Conservation (phyloP, 2,797 vertebrate species). For the Gallinago stenura region DNA sequence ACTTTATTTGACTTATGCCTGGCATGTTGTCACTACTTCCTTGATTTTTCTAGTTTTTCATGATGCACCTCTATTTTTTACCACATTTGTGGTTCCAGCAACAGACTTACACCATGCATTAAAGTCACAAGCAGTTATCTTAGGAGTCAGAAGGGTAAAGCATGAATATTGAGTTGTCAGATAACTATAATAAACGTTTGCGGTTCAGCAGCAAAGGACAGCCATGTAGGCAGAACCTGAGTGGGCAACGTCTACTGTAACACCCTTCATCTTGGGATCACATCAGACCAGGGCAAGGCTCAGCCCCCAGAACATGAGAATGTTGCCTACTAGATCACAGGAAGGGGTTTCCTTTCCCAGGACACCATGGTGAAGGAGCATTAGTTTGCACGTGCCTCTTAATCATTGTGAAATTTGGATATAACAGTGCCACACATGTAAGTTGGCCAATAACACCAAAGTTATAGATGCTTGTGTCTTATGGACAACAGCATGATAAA, state of each 20-base stretch:
- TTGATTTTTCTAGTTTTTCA: slow-evolving; percentile 21
- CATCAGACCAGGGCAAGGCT: background rate
- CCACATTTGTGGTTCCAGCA: background rate
- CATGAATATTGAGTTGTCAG: background rate
- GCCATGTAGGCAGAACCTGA: background rate
- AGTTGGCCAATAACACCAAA: background rate
- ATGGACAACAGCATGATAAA: background rate
- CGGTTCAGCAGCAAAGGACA: background rate
- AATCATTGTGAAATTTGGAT: background rate
- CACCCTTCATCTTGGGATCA: background rate
- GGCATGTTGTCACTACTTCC: background rate
- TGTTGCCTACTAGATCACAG: background rate
- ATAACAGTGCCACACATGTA: rapidly evolving
- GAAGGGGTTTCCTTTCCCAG: background rate
- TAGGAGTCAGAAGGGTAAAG: background rate
- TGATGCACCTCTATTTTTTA: background rate
- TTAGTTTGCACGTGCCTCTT: background rate
- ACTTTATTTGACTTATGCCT: background rate
- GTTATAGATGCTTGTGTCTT: background rate
- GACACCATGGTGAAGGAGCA: background rate
- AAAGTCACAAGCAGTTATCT: background rate
- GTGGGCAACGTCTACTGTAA: background rate
- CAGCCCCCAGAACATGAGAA: background rate
- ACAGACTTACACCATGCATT: background rate
- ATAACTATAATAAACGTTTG: slow-evolving; percentile 49